Percentiles rank a stretch among this genome's conserved stretches.
phyloP scores from a whole-genome alignment of 2,113 vertebrate species.

The Dryoscopus gambensis region DNA sequence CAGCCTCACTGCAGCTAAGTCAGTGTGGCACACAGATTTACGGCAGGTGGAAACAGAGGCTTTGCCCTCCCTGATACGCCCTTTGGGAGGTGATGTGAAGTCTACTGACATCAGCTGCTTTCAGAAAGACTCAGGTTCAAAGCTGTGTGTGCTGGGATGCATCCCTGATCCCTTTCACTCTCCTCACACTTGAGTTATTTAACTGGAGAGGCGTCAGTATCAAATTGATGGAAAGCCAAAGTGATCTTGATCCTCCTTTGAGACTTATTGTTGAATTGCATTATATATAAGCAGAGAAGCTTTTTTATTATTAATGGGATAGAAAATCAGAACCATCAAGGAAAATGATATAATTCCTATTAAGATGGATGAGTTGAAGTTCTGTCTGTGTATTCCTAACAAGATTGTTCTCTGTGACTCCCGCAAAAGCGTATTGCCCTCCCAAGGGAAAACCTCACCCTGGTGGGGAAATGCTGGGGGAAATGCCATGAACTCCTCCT shows the following conservation, averaged over 20 bases:
- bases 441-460: not conserved
- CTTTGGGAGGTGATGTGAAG: not conserved
- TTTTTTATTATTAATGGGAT: constrained; percentile 60
- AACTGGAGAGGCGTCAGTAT: not conserved
- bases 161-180: not conserved
- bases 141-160: not conserved
- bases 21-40: not conserved
- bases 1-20: not conserved
- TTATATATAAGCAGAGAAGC: constrained; percentile 60
- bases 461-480: not conserved
- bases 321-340: constrained; percentile 60
- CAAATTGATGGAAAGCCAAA: constrained; percentile 60
- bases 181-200: not conserved
- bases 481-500: not conserved
- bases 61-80: not conserved
- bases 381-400: not conserved
- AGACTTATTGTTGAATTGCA: constrained; percentile 53
- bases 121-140: not conserved
- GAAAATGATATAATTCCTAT: constrained; percentile 41
- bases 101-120: not conserved
- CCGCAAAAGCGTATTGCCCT: not conserved
- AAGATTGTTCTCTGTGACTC: not conserved
- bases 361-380: constrained; percentile 45
- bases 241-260: constrained; percentile 59
- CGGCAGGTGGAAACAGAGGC: not conserved